These are phyloP conservation scores for Drosophila kanekoi DNA, from an alignment of 2,888 invertebrate genomes.

Conservation along the genomic window DNA sequence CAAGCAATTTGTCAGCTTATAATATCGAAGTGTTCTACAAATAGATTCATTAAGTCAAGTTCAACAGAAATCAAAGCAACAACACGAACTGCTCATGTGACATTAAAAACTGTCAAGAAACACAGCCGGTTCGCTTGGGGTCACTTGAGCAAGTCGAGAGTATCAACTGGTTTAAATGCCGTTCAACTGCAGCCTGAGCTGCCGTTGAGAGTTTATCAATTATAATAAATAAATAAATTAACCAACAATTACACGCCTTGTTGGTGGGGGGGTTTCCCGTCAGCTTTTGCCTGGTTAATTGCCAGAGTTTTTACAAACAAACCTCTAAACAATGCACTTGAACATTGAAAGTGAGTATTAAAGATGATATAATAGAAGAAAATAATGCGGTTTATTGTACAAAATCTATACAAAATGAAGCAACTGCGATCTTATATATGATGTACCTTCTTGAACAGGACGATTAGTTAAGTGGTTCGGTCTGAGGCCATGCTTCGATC, in stretches of 20 bases:
- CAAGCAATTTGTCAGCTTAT: too few species aligned
- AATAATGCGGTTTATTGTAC: too few species aligned
- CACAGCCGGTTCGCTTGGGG: slow-evolving; percentile 19
- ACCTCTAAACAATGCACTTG: neutral
- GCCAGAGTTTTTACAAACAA: slow-evolving; percentile 4
- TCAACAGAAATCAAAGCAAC: neutral
- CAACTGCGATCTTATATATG: too few species aligned
- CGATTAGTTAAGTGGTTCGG: too few species aligned
- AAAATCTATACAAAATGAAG: too few species aligned
- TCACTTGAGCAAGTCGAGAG: slow-evolving; percentile 8
- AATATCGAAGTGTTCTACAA: neutral
- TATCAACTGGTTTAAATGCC: slow-evolving; percentile 31
- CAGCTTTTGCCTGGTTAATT: slow-evolving; percentile 11
- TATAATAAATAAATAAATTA: slow-evolving; percentile 12
- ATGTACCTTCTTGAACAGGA: too few species aligned
- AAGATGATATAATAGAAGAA: too few species aligned
- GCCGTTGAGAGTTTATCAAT: slow-evolving; percentile 8
- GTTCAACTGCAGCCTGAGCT: slow-evolving; percentile 36
- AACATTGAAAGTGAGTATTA: too few species aligned
- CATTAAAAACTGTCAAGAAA: neutral
- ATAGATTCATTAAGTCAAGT: neutral
- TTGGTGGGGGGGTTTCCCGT: neutral
- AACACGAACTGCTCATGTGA: neutral
- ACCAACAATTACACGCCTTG: slow-evolving; percentile 11
- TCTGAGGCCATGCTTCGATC: too few species aligned